Evolutionary conservation across 2,888 invertebrate species (phyloP).

Genomic region (Dugesia japonica): DNA sequence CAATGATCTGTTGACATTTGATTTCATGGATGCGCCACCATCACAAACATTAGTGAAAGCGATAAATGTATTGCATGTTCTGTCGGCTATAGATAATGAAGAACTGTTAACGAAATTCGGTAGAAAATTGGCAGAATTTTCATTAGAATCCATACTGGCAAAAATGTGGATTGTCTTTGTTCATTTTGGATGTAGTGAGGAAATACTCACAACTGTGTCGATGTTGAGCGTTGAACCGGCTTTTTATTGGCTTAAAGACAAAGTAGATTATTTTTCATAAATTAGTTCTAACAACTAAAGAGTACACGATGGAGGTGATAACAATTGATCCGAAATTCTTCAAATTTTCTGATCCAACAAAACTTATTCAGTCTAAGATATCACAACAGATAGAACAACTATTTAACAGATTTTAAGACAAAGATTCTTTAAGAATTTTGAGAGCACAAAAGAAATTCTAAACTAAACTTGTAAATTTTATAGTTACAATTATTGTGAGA

Average conservation of each 20-base stretch:
- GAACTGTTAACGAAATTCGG: slow-evolving; percentile 92
- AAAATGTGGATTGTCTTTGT: slow-evolving; percentile 91
- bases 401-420: slow-evolving; percentile 95
- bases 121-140: slow-evolving; percentile 94
- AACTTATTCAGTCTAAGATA: slow-evolving; percentile 92
- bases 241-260: slow-evolving; percentile 94
- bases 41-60: slow-evolving; percentile 57
- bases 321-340: slow-evolving; percentile 95
- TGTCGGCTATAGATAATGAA: slow-evolving; percentile 87
- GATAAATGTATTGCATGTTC: slow-evolving; percentile 83
- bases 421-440: slow-evolving; percentile 96
- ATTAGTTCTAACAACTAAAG: too few species aligned
- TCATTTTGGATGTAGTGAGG: slow-evolving; percentile 85
- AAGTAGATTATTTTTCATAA: slow-evolving; percentile 90
- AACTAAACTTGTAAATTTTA: slow-evolving; percentile 47
- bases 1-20: slow-evolving; percentile 89
- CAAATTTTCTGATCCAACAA: slow-evolving; percentile 92
- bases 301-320: too few species aligned
- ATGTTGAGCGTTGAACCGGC: slow-evolving; percentile 95
- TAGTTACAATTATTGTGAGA: too few species aligned
- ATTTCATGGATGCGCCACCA: slow-evolving; percentile 87
- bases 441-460: slow-evolving; percentile 46
- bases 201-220: slow-evolving; percentile 80
- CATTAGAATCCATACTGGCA: slow-evolving; percentile 93
- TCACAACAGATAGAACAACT: slow-evolving; percentile 90